Percentiles rank a stretch among this genome's conserved stretches.
These are phyloP conservation scores for Pseudopleuronectes americanus DNA, from an alignment of 2,797 vertebrate genomes.

Conservation along the genomic window DNA sequence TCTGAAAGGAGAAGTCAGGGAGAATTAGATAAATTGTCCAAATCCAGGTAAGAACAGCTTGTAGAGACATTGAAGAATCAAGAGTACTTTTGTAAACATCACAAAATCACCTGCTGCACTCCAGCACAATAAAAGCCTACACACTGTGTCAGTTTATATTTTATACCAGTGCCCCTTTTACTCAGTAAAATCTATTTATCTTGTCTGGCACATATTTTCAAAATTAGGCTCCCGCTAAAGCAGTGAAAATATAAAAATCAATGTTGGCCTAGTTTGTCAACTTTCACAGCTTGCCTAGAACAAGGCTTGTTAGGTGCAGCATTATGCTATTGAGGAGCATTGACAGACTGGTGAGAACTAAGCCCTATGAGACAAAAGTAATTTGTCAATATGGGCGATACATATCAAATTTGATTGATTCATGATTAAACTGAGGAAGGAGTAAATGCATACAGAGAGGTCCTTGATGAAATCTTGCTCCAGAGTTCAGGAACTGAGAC, in stretches of 20 bases:
- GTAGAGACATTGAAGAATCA: not conserved
- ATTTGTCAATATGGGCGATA: too few species aligned
- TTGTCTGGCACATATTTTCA: conserved; percentile 2
- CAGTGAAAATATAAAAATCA: conserved; percentile 13
- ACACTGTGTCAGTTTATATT: not conserved
- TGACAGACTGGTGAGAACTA: too few species aligned
- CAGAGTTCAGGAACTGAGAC: too few species aligned
- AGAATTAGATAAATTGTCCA: not conserved
- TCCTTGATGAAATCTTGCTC: too few species aligned
- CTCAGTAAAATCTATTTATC: conserved; percentile 7
- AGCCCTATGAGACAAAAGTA: too few species aligned
- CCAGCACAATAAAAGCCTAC: conserved; percentile 1
- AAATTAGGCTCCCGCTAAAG: conserved; percentile 7
- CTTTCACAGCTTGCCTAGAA: conserved; percentile 14
- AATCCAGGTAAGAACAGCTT: not conserved
- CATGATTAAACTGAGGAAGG: too few species aligned
- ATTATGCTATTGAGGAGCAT: too few species aligned
- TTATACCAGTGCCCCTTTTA: not conserved
- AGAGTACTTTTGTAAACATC: not conserved
- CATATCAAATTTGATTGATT: too few species aligned
- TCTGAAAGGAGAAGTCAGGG: too few species aligned
- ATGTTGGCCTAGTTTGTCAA: conserved; percentile 8
- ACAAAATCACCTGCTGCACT: not conserved
- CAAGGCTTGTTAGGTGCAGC: too few species aligned
- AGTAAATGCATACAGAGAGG: too few species aligned